Evolutionary conservation across 2,113 vertebrate species (phyloP).

Genomic region (Xiphorhynchus elegans): DNA sequence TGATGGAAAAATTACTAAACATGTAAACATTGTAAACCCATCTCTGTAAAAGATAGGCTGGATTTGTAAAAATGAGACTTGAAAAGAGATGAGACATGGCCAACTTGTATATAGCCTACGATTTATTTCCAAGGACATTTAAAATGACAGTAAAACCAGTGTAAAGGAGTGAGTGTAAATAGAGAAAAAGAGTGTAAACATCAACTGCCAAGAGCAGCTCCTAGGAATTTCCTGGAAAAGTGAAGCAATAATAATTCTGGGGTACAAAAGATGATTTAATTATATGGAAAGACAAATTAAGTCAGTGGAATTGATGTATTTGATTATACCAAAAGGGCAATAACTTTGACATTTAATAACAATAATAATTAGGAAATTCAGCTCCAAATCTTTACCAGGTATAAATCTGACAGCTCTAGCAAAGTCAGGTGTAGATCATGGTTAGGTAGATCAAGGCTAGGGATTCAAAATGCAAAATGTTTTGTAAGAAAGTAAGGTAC

Average conservation of each 20-base stretch:
- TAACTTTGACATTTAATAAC: not conserved
- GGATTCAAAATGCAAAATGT: not conserved
- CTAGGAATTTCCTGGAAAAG: not conserved
- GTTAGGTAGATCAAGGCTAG: not conserved
- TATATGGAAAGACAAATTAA: not conserved
- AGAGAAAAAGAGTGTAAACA: not conserved
- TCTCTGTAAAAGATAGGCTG: not conserved
- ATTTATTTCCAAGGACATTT: not conserved
- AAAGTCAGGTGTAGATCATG: not conserved
- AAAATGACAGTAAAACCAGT: not conserved
- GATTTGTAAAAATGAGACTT: constrained; percentile 17
- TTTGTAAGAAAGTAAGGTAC: not conserved
- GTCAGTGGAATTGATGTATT: not conserved
- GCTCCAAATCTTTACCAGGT: not conserved
- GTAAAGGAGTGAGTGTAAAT: not conserved
- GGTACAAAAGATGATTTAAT: not conserved
- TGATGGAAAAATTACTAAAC: not conserved
- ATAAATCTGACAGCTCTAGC: not conserved
- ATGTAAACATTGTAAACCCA: not conserved
- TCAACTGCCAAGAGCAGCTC: not conserved
- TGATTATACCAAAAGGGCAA: not conserved
- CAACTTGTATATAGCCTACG: not conserved
- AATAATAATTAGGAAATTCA: not conserved
- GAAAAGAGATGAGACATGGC: not conserved
- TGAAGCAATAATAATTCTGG: not conserved